Conservation (phyloP, 2,113 vertebrate genomes). For the Oostethus manadensis region DNA sequence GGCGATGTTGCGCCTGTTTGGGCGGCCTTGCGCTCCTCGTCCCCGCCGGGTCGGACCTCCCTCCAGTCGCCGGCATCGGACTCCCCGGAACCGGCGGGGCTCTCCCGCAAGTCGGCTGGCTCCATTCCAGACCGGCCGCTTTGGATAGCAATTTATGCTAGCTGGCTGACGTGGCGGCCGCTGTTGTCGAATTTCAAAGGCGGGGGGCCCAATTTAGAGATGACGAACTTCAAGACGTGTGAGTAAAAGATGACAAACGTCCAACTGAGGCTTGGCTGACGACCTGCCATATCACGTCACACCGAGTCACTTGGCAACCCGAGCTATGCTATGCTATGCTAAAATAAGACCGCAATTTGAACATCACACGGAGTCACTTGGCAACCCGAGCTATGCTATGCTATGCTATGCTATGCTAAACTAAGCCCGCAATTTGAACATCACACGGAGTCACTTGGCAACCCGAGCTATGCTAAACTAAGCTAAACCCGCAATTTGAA, state of each 20-base stretch:
- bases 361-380: too few relatives aligned
- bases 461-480: too few relatives aligned
- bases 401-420: too few relatives aligned
- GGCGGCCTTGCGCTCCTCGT: conserved; percentile 37
- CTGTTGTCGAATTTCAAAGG: not conserved
- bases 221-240: not conserved
- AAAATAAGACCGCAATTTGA: too few relatives aligned
- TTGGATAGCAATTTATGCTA: conserved; percentile 4
- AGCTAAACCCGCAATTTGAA: too few relatives aligned
- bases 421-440: too few relatives aligned
- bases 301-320: conserved; percentile 9
- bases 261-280: not conserved
- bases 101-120: conserved; percentile 64
- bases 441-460: too few relatives aligned
- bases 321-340: too few relatives aligned
- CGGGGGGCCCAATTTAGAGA: not conserved
- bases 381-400: too few relatives aligned
- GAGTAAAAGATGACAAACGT: not conserved
- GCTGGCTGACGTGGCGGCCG: not conserved
- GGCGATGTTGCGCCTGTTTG: conserved; percentile 24
- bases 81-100: conserved; percentile 73
- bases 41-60: conserved; percentile 58
- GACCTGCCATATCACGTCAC: conserved; percentile 28
- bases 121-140: conserved; percentile 55
- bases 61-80: conserved; percentile 66